Evolutionary conservation across 2,888 invertebrate species (phyloP).

Genomic region (Mesoligia furuncula): DNA sequence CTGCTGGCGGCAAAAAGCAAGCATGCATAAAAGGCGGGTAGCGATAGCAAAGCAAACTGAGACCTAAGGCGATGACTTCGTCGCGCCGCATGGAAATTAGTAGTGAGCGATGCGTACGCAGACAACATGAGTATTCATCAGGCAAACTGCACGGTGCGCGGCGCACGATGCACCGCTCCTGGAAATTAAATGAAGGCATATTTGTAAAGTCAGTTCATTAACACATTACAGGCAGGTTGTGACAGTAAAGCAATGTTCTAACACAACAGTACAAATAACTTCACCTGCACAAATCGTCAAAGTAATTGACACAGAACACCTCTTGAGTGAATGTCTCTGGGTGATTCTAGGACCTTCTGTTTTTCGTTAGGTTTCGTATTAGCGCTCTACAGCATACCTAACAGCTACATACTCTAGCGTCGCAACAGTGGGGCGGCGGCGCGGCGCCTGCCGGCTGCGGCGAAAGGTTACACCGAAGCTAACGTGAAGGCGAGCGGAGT

Average conservation of each 20-base stretch:
- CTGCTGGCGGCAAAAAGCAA: conserved; percentile 26
- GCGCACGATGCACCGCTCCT: neutral
- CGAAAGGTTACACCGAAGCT: conserved; percentile 5
- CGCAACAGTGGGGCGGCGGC: neutral
- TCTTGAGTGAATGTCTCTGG: neutral
- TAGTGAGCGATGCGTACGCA: neutral
- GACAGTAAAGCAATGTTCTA: neutral
- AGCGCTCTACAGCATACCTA: neutral
- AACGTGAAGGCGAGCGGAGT: conserved; percentile 15
- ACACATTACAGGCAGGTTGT: neutral
- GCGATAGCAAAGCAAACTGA: conserved; percentile 9
- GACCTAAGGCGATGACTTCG: neutral
- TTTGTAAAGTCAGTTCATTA: neutral
- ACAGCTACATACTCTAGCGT: neutral
- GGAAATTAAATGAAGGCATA: neutral
- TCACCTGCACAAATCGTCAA: neutral
- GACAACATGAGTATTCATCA: neutral
- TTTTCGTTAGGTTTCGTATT: neutral
- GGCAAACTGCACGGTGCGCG: neutral
- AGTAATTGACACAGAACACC: neutral
- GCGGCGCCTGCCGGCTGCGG: conserved; percentile 2
- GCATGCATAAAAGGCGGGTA: conserved; percentile 15
- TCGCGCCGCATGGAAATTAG: neutral
- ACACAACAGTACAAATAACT: neutral
- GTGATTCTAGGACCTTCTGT: neutral